Evolutionary conservation across 1,140 invertebrate genomes (phyloP).

Genomic region (Drosophila miranda): DNA sequence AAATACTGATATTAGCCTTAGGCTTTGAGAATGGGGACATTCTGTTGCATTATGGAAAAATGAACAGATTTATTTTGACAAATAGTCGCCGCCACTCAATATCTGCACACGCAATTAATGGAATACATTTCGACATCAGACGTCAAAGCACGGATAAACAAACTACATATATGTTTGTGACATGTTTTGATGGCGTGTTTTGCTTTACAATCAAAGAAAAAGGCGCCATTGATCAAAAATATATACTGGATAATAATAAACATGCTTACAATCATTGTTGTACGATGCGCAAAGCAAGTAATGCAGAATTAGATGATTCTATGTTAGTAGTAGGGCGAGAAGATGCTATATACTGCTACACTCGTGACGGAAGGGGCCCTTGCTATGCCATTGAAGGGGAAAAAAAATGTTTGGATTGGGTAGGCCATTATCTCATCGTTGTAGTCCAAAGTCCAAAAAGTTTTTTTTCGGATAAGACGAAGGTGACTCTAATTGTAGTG

Average conservation of each 20-base stretch:
- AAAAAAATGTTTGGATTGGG: slow-evolving; percentile 51
- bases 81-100: slow-evolving; percentile 41
- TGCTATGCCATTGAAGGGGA: slow-evolving; percentile 60
- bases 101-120: slow-evolving; percentile 38
- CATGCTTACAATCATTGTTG: slow-evolving; percentile 39
- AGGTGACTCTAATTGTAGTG: slow-evolving; percentile 32
- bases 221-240: slow-evolving; percentile 16
- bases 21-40: slow-evolving; percentile 60
- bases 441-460: slow-evolving; percentile 19
- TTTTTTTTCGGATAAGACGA: background rate
- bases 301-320: slow-evolving; percentile 3
- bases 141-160: slow-evolving; percentile 1
- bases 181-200: slow-evolving; percentile 36
- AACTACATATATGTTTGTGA: slow-evolving; percentile 41
- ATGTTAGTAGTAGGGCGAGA: slow-evolving; percentile 55
- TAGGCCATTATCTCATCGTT: slow-evolving; percentile 42
- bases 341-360: slow-evolving; percentile 69
- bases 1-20: slow-evolving; percentile 37
- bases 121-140: slow-evolving; percentile 44
- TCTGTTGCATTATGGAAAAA: slow-evolving; percentile 47
- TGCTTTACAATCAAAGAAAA: slow-evolving; percentile 54
- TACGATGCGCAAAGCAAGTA: slow-evolving; percentile 33
- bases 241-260: slow-evolving; percentile 33
- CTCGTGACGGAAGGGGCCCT: slow-evolving; percentile 52
- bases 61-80: slow-evolving; percentile 22